Conservation (phyloP, 2,113 vertebrate genomes). For the Gallinago jamesoni region DNA sequence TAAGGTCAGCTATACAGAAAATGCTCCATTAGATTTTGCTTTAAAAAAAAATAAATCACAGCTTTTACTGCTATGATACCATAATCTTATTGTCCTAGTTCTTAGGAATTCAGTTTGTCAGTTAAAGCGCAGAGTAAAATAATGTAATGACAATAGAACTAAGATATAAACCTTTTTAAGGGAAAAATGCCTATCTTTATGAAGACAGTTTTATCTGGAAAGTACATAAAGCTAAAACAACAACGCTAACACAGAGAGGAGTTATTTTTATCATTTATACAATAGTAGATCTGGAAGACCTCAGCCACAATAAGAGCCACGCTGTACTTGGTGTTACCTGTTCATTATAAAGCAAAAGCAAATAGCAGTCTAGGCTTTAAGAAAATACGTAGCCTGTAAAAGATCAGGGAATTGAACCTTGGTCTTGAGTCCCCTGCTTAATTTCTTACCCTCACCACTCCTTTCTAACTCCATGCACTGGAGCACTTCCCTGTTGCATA, state of each 20-base stretch:
- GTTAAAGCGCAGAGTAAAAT: neutral
- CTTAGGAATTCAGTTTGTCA: neutral
- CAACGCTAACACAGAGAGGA: neutral
- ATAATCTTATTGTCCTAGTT: neutral
- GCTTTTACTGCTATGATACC: constrained; percentile 15
- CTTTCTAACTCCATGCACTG: neutral
- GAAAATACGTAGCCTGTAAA: accelerated
- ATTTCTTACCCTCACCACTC: neutral
- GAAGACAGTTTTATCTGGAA: neutral
- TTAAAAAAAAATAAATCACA: neutral
- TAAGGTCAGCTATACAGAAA: constrained; percentile 33
- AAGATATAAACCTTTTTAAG: neutral
- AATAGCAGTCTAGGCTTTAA: neutral
- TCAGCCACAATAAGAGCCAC: neutral
- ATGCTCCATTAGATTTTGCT: constrained; percentile 31
- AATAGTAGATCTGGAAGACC: neutral
- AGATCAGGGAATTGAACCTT: neutral
- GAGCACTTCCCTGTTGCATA: neutral
- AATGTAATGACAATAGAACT: neutral
- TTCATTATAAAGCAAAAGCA: neutral
- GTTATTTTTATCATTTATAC: neutral
- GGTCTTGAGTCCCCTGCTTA: neutral
- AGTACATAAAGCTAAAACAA: neutral
- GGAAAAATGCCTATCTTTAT: neutral
- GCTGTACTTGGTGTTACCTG: neutral